Evolutionary conservation across 2,113 vertebrate genomes (phyloP), one percentile per base, ranked within the genome.

Genomic region (Ptilonorhynchus violaceus): DNA sequence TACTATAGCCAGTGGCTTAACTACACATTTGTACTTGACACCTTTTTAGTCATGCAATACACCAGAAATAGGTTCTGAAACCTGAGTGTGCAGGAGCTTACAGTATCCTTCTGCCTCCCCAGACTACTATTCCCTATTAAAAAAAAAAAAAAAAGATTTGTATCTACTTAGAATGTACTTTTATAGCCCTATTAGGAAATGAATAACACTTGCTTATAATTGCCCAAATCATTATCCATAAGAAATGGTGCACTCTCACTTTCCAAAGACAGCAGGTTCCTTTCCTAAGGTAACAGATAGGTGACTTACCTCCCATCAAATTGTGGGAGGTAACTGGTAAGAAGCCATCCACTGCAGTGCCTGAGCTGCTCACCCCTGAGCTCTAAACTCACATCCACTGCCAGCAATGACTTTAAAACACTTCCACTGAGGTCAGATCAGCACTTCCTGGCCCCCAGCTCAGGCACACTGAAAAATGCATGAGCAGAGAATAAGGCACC

Each of bases 221-320:
- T 81, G 52, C 33, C 56, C 67, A 21, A 87, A 59, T 59, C 47
- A 55, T 49, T 44, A 76, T 28, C 37, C n/a, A 30, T 17, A 53
- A 83, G 37, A 56, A 64, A 16, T 3, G 6, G 25, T 39, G 28
- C 15, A 17, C 31, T 15, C 21, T 42, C 47, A 47, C 56, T 88
- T 42, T 9, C 41, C 7, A 35, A 63, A 76, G 56, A 47, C 23
- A 84, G 76, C 50, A 53, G 33, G 39, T 63, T 23, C 10, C 24
- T 42, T 16, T 69, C 27, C 64, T 47, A 27, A 70, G 27, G 23
- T 16, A 70, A 50, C 1, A 47, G 28, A 10, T 4, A 47, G 81
- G 64, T 0, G 1, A 63, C 0, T 27, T 47, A 87, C 59, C 4
- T 41, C 27, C 13, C 23, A 85, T 15, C 44, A 68, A 42, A 30